Base-by-base conservation (phyloP, 2,113 vertebrate genomes). In the Actinemys pallida region DNA sequence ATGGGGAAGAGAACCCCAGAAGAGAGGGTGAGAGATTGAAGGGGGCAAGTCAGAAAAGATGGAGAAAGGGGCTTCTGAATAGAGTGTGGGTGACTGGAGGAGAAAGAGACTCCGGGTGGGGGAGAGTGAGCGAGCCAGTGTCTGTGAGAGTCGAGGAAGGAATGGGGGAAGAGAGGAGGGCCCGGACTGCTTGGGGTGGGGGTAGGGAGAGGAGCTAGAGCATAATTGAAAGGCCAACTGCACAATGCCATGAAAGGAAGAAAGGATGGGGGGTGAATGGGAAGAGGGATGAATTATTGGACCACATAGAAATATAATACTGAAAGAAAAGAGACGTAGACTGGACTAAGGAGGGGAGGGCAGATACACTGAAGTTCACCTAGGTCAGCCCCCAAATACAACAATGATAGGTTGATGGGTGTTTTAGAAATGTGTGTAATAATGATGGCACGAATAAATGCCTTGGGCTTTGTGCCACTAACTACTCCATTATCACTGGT, bases 371-470 rank as follows among this genome's bases (percentile, higher is more conserved):
- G 79, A 83, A 76, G 19, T 88, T 87, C 22, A 25, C 49, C 16
- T 39, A 75, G 76, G 72, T 89, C 45, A 89, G 81, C 81, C 90
- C 24, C 4, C 39, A 42, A 83, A 86, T 95, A 19, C 39, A 0
- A 8, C 39, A 62, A 35, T 95, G 95, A 89, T 91, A 94, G 80
- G 84, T 82, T 94, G 94, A 97, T 88, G 92, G 42, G 80, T 92
- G 31, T 84, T 94, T 86, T 25, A 84, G 92, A 95, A 42, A 97
- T 96, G 89, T 96, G 72, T 94, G 69, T 96, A 93, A 95, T 72
- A 87, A 78, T 72, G 50, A 50, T 6, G 50, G 22, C 9, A 7
- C 47, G 89, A 39, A 94, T 88, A 75, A 86, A 57, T 49, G 90
- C 94, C 90, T 86, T 25, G 6, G 87, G 92, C 89, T 92, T 25